A percentile compares a stretch with the other conserved stretches of the same genome.
phyloP scores from a whole-genome alignment of 2,797 vertebrate genomes.

The Heteromormyrus szaboi region DNA sequence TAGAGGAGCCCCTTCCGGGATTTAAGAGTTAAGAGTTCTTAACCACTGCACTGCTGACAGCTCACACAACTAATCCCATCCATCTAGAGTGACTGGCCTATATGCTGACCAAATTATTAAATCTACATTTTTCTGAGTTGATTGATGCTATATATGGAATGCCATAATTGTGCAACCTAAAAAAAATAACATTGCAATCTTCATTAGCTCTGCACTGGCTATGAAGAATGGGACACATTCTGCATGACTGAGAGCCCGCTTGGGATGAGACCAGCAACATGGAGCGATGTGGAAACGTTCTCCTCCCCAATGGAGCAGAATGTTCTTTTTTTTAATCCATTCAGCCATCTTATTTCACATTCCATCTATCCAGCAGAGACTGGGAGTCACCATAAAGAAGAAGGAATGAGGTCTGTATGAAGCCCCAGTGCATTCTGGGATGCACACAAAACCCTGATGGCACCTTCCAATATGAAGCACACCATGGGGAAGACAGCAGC shows the following conservation, averaged over 20 bases:
- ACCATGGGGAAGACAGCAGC: background rate
- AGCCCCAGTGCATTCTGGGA: background rate
- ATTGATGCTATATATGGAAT: background rate
- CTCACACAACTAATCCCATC: background rate
- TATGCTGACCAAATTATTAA: background rate
- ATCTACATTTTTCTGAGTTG: background rate
- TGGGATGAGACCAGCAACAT: background rate
- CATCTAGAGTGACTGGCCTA: background rate
- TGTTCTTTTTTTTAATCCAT: background rate
- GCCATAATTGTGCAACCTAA: background rate
- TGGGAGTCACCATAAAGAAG: background rate
- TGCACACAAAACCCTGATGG: background rate
- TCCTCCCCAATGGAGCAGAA: background rate
- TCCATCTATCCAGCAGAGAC: background rate
- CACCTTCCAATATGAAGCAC: background rate
- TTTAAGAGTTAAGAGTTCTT: background rate
- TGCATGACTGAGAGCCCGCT: background rate
- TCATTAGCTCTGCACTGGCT: background rate
- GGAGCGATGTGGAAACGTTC: background rate
- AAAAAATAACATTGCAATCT: background rate
- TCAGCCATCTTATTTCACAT: background rate
- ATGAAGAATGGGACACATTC: background rate
- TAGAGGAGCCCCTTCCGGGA: background rate
- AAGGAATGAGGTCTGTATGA: background rate
- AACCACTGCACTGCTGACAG: background rate